A percentile compares a stretch with the other conserved stretches of the same genome.
Conservation (phyloP, 2,113 vertebrate genomes). For the Neopipo cinnamomea region DNA sequence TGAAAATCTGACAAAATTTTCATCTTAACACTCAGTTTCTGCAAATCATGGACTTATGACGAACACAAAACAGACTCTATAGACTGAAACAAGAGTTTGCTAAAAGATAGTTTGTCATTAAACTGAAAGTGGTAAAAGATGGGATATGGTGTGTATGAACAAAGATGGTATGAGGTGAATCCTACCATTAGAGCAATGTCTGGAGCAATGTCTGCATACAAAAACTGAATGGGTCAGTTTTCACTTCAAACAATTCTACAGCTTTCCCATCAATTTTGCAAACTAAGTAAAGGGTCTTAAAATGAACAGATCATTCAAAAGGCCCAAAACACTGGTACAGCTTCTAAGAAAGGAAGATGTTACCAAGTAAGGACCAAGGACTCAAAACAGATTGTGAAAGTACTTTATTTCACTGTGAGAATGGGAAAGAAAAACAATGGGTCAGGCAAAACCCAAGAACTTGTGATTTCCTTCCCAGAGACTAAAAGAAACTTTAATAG, state of each 20-base stretch:
- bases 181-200: neutral
- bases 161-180: neutral
- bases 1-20: slow-evolving; percentile 43
- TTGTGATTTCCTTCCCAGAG: neutral
- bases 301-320: neutral
- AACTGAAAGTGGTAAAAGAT: neutral
- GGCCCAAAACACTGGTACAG: neutral
- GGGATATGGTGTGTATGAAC: neutral
- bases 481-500: neutral
- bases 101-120: neutral
- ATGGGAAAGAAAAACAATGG: neutral
- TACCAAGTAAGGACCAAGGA: neutral
- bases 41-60: neutral
- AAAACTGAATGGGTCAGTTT: neutral
- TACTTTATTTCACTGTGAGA: slow-evolving; percentile 8
- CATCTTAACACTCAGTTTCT: neutral
- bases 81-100: neutral
- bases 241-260: neutral
- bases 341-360: neutral
- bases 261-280: neutral
- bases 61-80: neutral
- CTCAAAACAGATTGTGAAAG: neutral
- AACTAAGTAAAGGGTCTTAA: neutral
- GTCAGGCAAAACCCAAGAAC: neutral
- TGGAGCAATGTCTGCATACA: neutral